These are phyloP conservation scores for Psammodynastes pulverulentus DNA, from an alignment of 2,113 vertebrate species.

Conservation along the genomic window DNA sequence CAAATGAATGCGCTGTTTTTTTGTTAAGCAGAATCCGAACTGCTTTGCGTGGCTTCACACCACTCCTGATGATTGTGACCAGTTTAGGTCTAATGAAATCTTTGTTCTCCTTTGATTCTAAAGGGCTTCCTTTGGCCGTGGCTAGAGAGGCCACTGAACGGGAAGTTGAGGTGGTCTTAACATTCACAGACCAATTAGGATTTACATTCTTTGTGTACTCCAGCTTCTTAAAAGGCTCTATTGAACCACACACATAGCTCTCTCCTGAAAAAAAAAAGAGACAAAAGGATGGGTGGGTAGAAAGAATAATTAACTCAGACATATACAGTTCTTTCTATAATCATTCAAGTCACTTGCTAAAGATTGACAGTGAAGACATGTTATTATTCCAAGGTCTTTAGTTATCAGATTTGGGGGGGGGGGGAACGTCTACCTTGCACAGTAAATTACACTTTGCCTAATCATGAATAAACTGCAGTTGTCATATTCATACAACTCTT, in stretches of 20 bases:
- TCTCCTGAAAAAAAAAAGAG: conserved; percentile 76
- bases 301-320: conserved; percentile 15
- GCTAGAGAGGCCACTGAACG: conserved; percentile 82
- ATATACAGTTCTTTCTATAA: background rate
- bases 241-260: conserved; percentile 95
- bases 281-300: background rate
- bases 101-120: conserved; percentile 82
- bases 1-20: conserved; percentile 96
- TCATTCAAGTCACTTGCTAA: background rate
- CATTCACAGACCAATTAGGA: conserved; percentile 94
- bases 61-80: conserved; percentile 95
- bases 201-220: conserved; percentile 99
- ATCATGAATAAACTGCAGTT: background rate
- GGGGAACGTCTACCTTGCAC: background rate
- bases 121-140: conserved; percentile 75
- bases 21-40: conserved; percentile 95
- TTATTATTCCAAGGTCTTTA: background rate
- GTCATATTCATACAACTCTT: background rate
- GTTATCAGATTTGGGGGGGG: background rate
- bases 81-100: conserved; percentile 97
- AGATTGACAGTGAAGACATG: background rate
- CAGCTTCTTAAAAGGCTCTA: conserved; percentile 92
- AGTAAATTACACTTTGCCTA: background rate
- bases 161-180: conserved; percentile 72
- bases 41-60: conserved; percentile 95